Conservation (phyloP, 2,797 vertebrate species). For the Peromyscus melanophrys region DNA sequence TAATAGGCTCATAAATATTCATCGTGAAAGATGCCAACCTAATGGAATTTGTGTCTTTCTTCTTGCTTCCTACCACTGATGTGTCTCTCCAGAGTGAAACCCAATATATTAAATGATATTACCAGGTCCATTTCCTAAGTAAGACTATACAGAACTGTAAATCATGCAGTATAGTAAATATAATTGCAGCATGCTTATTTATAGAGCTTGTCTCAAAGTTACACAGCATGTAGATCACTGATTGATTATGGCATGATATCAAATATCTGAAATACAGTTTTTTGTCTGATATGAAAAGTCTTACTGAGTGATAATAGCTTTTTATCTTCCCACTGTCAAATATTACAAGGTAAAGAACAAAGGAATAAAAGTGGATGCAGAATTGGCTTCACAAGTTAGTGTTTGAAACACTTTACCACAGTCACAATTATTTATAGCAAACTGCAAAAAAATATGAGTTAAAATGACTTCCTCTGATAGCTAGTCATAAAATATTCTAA, state of each 20-base stretch:
- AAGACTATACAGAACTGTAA: slow-evolving; percentile 12
- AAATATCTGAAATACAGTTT: slow-evolving; percentile 11
- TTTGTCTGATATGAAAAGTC: slow-evolving; percentile 1
- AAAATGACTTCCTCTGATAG: slow-evolving; percentile 3
- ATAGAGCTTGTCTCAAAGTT: slow-evolving; percentile 1
- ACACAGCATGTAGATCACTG: background rate
- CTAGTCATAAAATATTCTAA: background rate
- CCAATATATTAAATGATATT: slow-evolving; percentile 56
- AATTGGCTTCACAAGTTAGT: slow-evolving; percentile 12
- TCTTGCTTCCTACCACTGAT: background rate
- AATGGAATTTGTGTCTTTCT: slow-evolving; percentile 47
- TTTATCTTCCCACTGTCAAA: background rate
- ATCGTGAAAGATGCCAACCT: slow-evolving; percentile 14
- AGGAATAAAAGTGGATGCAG: background rate
- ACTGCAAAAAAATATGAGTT: background rate
- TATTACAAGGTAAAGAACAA: background rate
- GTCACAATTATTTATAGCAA: slow-evolving; percentile 13
- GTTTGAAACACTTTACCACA: background rate
- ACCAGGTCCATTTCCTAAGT: slow-evolving; percentile 36
- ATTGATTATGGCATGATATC: background rate
- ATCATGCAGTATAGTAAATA: slow-evolving; percentile 14
- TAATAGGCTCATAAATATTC: slow-evolving; percentile 54
- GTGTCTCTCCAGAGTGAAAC: slow-evolving; percentile 55
- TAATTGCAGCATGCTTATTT: slow-evolving; percentile 5
- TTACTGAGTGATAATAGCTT: background rate